Base-by-base conservation (phyloP, 1,140 invertebrate species). In the Panagrolaimus sp. region DNA sequence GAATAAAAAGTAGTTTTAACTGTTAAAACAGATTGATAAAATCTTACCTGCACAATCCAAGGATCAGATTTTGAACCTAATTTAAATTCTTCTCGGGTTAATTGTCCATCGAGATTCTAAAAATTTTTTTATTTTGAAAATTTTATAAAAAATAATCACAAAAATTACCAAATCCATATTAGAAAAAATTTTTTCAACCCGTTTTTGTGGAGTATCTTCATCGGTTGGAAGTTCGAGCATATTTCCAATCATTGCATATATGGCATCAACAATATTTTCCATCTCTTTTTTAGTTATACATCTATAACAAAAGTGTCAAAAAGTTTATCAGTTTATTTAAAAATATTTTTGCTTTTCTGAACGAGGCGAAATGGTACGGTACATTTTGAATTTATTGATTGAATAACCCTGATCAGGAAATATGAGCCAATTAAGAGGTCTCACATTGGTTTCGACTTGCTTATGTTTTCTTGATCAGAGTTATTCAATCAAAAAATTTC, bases 151-250 rank as follows among this genome's bases (percentile, higher is more conserved):
- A 9, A 9, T 5, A 10, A 9, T 10, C 45, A 9, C n/a, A n/a
- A 10, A 71, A 17, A 46, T 68, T 78, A 87, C 86, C 80, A 84
- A 84, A 75, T 87, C 86, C 84, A 87, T 86, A 65, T 86, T 85
- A 45, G 83, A 81, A 78, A 87, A 87, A 70, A 87, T 87, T 71
- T 86, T 84, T 67, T 87, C 84, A 7, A 87, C 87, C 71, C 85
- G 75, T 76, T 87, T 87, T 67, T 86, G 84, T 1, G 86, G 85
- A 0, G 86, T 86, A 69, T 87, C 85, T 75, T 87, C 85, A 63
- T 86, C 85, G 68, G 86, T 83, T 43, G 85, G 84, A 17, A 86
- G 74, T 65, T 86, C 85, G 4, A 86, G 78, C 76, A 85, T 85
- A 67, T 84, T 85, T 21, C 86, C 86, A 76, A 86, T 82, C 72